A percentile compares a stretch with the other conserved stretches of the same genome.
Evolutionary conservation across 2,797 vertebrate species (phyloP).

Genomic region (Gymnoscopelus microlampas): DNA sequence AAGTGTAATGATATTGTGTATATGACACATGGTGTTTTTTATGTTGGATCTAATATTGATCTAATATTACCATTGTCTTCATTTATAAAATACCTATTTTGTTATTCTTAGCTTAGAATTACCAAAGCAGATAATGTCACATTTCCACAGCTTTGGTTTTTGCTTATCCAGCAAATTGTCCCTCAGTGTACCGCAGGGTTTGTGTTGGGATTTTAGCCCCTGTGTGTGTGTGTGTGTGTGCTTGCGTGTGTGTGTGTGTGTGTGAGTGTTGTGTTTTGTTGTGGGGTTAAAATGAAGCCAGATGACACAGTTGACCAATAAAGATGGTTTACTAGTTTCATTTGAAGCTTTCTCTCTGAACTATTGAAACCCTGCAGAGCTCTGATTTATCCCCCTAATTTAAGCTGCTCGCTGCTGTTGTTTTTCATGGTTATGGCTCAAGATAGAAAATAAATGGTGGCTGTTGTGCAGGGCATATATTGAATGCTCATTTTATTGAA

Average conservation of each 20-base stretch:
- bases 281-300: conserved; percentile 25
- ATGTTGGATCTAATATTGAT: too few species aligned
- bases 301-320: conserved; percentile 25
- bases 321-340: conserved; percentile 37
- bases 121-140: neutral
- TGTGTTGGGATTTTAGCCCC: conserved; percentile 1
- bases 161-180: neutral
- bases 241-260: too few species aligned
- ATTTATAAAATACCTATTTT: neutral
- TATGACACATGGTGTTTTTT: too few species aligned
- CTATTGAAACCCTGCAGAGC: conserved; percentile 31
- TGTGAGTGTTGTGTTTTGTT: neutral
- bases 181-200: neutral
- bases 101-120: neutral
- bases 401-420: conserved; percentile 27
- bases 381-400: conserved; percentile 42
- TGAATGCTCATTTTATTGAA: neutral
- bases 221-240: too few species aligned
- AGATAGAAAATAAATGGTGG: neutral
- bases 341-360: conserved; percentile 23
- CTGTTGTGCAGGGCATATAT: neutral
- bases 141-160: neutral
- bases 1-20: too few species aligned
- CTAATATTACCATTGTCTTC: too few species aligned
- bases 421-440: conserved; percentile 11